phyloP scores from a whole-genome alignment of 2,888 invertebrate genomes.

The Conchocele bisecta region DNA sequence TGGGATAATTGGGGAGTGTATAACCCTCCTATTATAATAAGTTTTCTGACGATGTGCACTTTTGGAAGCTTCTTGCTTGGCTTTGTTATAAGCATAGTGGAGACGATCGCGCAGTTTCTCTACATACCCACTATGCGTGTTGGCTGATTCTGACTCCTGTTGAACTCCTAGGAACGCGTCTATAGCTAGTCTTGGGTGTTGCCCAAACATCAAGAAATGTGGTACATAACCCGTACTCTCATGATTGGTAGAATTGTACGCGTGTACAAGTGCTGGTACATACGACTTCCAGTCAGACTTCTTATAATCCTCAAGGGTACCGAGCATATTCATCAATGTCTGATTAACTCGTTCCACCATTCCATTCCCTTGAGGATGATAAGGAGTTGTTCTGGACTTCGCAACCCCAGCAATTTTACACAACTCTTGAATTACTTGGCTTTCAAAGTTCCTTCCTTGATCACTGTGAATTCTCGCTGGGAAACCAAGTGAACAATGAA shows the following conservation, averaged over 20 bases:
- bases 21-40: slow-evolving; percentile 8
- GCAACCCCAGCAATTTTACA: too few species aligned
- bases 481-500: too few species aligned
- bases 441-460: slow-evolving; percentile 41
- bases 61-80: background rate
- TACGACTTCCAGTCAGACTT: slow-evolving; percentile 9
- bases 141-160: too few species aligned
- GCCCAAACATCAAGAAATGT: slow-evolving; percentile 7
- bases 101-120: background rate
- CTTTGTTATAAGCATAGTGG: slow-evolving; percentile 2
- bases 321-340: slow-evolving; percentile 17
- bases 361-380: too few species aligned
- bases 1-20: background rate
- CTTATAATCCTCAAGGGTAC: slow-evolving; percentile 1
- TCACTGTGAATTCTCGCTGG: too few species aligned
- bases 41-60: too few species aligned
- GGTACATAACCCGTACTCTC: slow-evolving; percentile 1
- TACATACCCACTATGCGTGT: background rate
- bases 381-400: slow-evolving; percentile 42
- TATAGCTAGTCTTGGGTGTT: background rate
- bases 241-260: slow-evolving; percentile 7
- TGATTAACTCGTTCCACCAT: slow-evolving; percentile 33
- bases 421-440: too few species aligned
- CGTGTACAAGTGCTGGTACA: slow-evolving; percentile 1
- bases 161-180: background rate